A percentile compares a stretch with the other conserved stretches of the same genome.
Evolutionary conservation across 1,140 invertebrate species (phyloP).

Genomic region (Diuraphis noxia): DNA sequence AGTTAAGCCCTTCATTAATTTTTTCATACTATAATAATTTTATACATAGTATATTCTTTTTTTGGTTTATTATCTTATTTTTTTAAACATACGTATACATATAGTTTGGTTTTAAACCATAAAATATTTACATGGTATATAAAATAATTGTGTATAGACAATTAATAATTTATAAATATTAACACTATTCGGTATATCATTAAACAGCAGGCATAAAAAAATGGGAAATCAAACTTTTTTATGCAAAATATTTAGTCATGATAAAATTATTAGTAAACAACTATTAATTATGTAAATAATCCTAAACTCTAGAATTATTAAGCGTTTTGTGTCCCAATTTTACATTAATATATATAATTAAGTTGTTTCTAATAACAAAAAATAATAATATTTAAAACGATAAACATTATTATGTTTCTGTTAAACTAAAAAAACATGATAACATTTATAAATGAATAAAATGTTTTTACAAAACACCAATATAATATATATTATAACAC

Average conservation of each 20-base stretch:
- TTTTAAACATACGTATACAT: neutral
- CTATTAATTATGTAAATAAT: neutral
- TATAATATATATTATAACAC: too few species aligned
- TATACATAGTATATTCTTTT: neutral
- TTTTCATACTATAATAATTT: neutral
- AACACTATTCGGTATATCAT: neutral
- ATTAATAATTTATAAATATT: neutral
- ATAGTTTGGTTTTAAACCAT: neutral
- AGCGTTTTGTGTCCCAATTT: neutral
- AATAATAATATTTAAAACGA: neutral
- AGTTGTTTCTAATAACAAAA: neutral
- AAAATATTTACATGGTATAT: neutral
- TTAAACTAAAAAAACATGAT: neutral
- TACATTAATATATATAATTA: too few species aligned
- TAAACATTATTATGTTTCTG: neutral
- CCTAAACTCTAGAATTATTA: neutral
- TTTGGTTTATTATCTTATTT: neutral
- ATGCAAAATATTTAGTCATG: neutral
- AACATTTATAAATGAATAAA: too few species aligned
- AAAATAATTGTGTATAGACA: neutral
- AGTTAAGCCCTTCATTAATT: neutral
- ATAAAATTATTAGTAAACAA: neutral
- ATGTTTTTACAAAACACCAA: too few species aligned
- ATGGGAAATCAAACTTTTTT: neutral
- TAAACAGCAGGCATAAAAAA: neutral